phyloP scores from a whole-genome alignment of 2,888 invertebrate genomes.

The Amphipoea oculea region DNA sequence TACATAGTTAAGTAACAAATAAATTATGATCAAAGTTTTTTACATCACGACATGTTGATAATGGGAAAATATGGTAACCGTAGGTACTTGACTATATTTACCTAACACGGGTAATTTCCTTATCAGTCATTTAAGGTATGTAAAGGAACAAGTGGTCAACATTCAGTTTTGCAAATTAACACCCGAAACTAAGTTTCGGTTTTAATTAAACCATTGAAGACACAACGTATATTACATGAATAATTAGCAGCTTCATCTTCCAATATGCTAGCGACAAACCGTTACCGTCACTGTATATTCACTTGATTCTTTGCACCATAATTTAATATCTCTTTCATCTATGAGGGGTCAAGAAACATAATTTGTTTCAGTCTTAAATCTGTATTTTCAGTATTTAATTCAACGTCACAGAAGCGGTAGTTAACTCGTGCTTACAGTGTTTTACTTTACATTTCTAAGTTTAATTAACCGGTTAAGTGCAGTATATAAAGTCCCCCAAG shows the following conservation, averaged over 20 bases:
- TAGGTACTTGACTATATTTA: not conserved
- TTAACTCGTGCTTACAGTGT: conserved; percentile 62
- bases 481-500: conserved; percentile 68
- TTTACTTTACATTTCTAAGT: conserved; percentile 72
- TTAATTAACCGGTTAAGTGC: conserved; percentile 79
- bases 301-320: not conserved
- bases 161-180: not conserved
- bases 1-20: not conserved
- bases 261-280: not conserved
- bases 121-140: not conserved
- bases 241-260: not conserved
- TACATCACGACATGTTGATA: not conserved
- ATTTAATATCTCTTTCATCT: not conserved
- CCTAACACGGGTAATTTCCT: not conserved
- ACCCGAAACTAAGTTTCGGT: not conserved
- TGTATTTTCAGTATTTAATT: conserved; percentile 9
- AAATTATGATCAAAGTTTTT: not conserved
- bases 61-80: not conserved
- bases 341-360: not conserved
- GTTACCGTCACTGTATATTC: not conserved
- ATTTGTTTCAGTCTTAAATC: not conserved
- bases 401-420: conserved; percentile 29
- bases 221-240: not conserved
- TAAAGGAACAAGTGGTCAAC: not conserved
- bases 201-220: not conserved